Evolutionary conservation across 2,888 invertebrate genomes (phyloP).

Genomic region (Athripsodes cinereus): DNA sequence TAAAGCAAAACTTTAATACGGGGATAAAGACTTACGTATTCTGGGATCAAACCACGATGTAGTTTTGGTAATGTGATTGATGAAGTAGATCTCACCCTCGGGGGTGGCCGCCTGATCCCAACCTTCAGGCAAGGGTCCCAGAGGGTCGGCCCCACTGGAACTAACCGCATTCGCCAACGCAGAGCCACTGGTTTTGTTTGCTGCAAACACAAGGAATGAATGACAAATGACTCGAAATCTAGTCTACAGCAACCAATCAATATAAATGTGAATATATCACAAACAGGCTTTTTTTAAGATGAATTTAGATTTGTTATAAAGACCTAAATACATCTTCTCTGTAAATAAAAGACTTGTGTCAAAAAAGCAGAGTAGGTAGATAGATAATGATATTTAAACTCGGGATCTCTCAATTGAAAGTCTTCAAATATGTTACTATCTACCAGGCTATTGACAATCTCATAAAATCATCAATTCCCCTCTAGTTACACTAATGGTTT

Average conservation of each 20-base stretch:
- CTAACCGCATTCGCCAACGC: slow-evolving; percentile 24
- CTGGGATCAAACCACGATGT: slow-evolving; percentile 98
- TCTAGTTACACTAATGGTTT: too few species aligned
- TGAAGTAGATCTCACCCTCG: slow-evolving; percentile 82
- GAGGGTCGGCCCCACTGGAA: slow-evolving; percentile 40
- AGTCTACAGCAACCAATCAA: background rate
- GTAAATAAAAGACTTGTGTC: too few species aligned
- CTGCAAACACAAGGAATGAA: background rate
- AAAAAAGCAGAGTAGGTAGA: too few species aligned
- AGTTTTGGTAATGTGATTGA: slow-evolving; percentile 89
- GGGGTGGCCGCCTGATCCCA: slow-evolving; percentile 84
- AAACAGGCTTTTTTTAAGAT: too few species aligned
- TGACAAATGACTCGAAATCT: background rate
- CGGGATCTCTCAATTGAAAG: too few species aligned
- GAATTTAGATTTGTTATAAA: too few species aligned
- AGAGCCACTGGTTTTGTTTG: background rate
- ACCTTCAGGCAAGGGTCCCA: slow-evolving; percentile 78
- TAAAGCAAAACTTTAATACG: background rate
- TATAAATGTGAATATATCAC: too few species aligned
- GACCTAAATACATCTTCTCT: too few species aligned
- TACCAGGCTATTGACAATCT: too few species aligned
- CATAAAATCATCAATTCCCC: too few species aligned
- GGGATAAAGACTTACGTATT: slow-evolving; percentile 72
- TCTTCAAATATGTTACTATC: too few species aligned
- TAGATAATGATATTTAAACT: too few species aligned